Evolutionary conservation across 2,113 vertebrate species (phyloP).

Genomic region (Proteles cristata): DNA sequence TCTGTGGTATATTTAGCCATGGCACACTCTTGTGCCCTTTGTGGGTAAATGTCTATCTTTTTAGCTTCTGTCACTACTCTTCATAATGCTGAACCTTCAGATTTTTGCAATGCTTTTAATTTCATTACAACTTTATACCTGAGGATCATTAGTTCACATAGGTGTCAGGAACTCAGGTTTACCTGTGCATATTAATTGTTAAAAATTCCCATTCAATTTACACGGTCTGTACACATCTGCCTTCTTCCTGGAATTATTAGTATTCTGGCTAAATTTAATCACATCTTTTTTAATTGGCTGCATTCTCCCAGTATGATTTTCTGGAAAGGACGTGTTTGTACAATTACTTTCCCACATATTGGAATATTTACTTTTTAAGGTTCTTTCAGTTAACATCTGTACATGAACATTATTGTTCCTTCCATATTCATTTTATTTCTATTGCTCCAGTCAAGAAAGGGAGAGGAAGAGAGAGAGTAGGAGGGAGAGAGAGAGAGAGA

Average conservation of each 20-base stretch:
- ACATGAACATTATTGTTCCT: background rate
- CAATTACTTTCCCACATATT: slow-evolving; percentile 41
- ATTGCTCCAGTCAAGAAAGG: background rate
- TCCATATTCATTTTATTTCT: slow-evolving; percentile 37
- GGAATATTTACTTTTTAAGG: slow-evolving; percentile 47
- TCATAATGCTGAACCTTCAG: background rate
- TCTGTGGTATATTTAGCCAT: background rate
- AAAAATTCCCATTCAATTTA: slow-evolving; percentile 29
- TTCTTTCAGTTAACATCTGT: slow-evolving; percentile 42
- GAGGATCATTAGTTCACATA: background rate
- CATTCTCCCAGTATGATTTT: slow-evolving; percentile 31
- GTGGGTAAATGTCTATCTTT: background rate
- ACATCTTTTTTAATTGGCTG: background rate
- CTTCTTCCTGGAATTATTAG: slow-evolving; percentile 25
- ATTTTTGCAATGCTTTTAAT: background rate
- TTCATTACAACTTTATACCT: background rate
- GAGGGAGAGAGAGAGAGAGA: background rate
- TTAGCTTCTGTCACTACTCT: background rate
- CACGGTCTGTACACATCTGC: background rate
- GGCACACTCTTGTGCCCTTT: background rate
- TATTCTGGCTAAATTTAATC: slow-evolving; percentile 46
- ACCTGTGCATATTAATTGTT: background rate
- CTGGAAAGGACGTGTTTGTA: background rate
- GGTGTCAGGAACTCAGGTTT: background rate
- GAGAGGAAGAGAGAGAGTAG: background rate